A percentile compares a stretch with the other conserved stretches of the same genome.
Evolutionary conservation across 2,113 vertebrate genomes (phyloP).

Genomic region (Rhipidura dahli): DNA sequence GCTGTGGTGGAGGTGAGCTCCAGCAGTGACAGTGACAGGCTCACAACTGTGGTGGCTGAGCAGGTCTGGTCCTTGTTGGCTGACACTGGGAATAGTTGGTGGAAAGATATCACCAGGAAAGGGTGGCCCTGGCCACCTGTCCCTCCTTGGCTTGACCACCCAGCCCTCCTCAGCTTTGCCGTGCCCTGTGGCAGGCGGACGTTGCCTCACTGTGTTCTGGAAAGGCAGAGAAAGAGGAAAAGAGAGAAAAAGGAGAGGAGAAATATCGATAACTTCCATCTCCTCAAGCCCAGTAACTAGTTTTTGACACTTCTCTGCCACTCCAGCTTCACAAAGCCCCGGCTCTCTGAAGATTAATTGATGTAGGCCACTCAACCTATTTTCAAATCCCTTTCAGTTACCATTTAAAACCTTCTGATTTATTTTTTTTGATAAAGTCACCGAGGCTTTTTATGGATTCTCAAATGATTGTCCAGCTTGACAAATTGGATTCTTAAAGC

Average conservation of each 20-base stretch:
- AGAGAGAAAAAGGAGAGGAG: neutral
- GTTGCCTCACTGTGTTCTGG: neutral
- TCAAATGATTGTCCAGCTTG: constrained; percentile 79
- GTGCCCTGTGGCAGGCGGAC: neutral
- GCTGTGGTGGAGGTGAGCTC: rapidly evolving
- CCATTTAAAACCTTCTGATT: constrained; percentile 76
- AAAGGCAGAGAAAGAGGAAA: neutral
- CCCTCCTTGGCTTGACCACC: neutral
- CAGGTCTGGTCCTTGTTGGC: rapidly evolving
- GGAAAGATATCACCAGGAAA: neutral
- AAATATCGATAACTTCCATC: constrained; percentile 7
- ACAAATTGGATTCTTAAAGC: constrained; percentile 86
- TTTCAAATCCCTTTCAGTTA: constrained; percentile 74
- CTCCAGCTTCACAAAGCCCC: constrained; percentile 60
- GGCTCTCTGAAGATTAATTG: constrained; percentile 76
- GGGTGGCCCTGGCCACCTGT: neutral
- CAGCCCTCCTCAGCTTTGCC: neutral
- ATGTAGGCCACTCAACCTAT: constrained; percentile 71
- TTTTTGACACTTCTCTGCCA: constrained; percentile 53
- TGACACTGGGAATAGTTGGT: rapidly evolving
- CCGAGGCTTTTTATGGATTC: constrained; percentile 75
- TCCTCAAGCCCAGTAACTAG: constrained; percentile 9
- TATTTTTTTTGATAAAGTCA: constrained; percentile 81
- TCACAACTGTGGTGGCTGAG: rapidly evolving
- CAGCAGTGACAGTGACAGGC: neutral